Evolutionary conservation across 2,113 vertebrate genomes (phyloP).

Genomic region (Murina feae): DNA sequence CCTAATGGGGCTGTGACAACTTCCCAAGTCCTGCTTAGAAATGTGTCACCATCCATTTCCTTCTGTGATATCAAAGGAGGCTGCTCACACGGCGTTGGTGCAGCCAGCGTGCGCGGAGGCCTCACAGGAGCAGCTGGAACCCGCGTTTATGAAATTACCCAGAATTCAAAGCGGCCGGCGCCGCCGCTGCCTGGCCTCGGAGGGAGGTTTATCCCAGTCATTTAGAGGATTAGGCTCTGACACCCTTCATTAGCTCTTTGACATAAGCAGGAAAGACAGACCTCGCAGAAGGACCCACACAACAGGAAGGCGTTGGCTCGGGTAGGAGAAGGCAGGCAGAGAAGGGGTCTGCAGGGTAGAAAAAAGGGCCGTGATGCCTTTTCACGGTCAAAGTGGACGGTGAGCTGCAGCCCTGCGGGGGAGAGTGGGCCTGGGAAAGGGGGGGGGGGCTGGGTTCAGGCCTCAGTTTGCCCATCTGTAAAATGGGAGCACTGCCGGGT

Average conservation of each 20-base stretch:
- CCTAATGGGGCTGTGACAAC: slow-evolving; percentile 73
- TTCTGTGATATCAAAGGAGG: slow-evolving; percentile 71
- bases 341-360: background rate
- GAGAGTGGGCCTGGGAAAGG: background rate
- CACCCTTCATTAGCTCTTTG: slow-evolving; percentile 55
- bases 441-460: background rate
- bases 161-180: slow-evolving; percentile 74
- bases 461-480: background rate
- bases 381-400: background rate
- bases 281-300: background rate
- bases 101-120: slow-evolving; percentile 57
- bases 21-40: slow-evolving; percentile 73
- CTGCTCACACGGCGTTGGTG: slow-evolving; percentile 50
- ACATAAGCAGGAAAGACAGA: slow-evolving; percentile 45
- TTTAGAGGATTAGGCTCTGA: slow-evolving; percentile 66
- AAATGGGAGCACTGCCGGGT: background rate
- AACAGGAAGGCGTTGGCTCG: background rate
- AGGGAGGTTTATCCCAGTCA: slow-evolving; percentile 60
- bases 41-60: slow-evolving; percentile 75
- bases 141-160: slow-evolving; percentile 77
- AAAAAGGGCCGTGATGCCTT: background rate
- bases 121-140: slow-evolving; percentile 69
- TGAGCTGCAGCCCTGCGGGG: background rate
- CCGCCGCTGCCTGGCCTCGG: slow-evolving; percentile 39
- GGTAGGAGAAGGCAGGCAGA: background rate